Evolutionary conservation across 1,140 invertebrate genomes (phyloP), one percentile per base, ranked within the genome.

Genomic region (Gonioctena quinquepunctata): DNA sequence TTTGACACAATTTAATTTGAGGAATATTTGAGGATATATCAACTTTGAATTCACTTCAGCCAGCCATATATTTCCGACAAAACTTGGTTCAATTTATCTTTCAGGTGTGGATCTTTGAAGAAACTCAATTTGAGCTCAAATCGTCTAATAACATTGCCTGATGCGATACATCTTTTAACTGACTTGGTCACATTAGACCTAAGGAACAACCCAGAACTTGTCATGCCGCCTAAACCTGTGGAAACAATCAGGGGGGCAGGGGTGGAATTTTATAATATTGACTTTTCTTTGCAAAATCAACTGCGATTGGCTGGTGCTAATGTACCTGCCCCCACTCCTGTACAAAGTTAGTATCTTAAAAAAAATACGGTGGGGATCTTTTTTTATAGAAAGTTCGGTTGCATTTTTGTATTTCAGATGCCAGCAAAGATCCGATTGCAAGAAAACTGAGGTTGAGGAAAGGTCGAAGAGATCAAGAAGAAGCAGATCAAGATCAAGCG

Each of bases 231-330:
- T 11, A 99, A 98, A 85, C 97, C 96, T 0, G 90, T 87, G 2
- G 92, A 93, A 81, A 73, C 80, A 67, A 89, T 91, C 73, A 88
- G 90, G 75, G 92, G 93, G 2, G 88, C 91, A n/a, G 94, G 94
- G 2, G 86, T 95, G 13, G 92, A 98, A 81, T 99, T 95, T 86
- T 99, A 99, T 83, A 99, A 99, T 77, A 98, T 99, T 65, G 98
- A 99, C 84, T 99, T 99, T 86, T 98, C 96, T 0, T 86, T 99
- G 22, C 95, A 96, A 86, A 94, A 94, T 80, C 97, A 99, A 80
- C 82, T 99, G 22, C 86, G 95, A 68, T 83, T 98, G 66, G 97
- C 97, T 57, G 97, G 97, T 1, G 96, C 96, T 8, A 91, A 91
- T 62, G 90, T 95, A 21, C 90, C 93, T 16, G 88, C 90, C 28